Evolutionary conservation across 2,797 vertebrate genomes (phyloP).

Genomic region (Eulemur coronatus): DNA sequence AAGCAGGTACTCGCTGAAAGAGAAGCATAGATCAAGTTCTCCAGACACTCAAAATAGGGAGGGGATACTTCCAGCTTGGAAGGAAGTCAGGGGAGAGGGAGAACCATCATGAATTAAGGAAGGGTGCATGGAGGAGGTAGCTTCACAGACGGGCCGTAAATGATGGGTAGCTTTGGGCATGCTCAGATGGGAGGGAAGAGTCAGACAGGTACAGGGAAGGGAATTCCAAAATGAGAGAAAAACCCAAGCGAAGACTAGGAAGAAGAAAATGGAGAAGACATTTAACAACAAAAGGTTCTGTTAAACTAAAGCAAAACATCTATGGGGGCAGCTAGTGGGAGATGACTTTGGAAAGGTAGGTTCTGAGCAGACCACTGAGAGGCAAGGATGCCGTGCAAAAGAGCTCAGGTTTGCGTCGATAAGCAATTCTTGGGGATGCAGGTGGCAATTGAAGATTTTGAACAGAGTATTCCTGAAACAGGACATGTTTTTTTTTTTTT

Average conservation of each 20-base stretch:
- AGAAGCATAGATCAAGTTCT: neutral
- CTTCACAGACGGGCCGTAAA: neutral
- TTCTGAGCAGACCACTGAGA: neutral
- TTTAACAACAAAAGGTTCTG: neutral
- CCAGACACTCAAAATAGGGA: neutral
- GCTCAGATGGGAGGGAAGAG: neutral
- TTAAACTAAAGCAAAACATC: neutral
- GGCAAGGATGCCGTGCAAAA: fast-evolving
- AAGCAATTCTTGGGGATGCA: neutral
- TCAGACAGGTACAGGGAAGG: neutral
- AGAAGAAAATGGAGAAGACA: neutral
- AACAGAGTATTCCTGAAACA: neutral
- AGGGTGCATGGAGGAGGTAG: neutral
- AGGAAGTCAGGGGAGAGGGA: neutral
- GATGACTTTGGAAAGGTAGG: neutral
- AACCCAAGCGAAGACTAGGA: neutral
- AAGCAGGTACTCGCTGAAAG: neutral
- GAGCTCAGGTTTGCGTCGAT: neutral
- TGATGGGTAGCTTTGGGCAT: neutral
- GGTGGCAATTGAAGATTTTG: neutral
- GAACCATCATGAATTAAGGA: neutral
- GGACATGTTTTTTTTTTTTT: neutral
- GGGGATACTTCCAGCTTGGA: neutral
- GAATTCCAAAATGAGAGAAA: neutral
- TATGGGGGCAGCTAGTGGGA: neutral